Base-by-base conservation (phyloP, 2,797 vertebrate genomes). In the Lepidocolaptes lacrymiger region DNA sequence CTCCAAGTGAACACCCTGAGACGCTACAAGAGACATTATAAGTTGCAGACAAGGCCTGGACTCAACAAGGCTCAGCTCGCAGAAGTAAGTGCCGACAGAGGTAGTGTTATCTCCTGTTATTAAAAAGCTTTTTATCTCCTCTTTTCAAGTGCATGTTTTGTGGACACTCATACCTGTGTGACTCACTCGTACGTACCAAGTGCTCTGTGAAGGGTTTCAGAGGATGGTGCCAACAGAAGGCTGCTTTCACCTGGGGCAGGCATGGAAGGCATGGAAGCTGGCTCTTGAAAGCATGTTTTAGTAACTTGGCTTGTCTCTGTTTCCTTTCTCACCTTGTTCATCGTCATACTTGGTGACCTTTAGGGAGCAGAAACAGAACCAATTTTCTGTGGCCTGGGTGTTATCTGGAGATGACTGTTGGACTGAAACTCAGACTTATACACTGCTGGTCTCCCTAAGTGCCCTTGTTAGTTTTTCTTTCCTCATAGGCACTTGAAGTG, bases 11-110 rank as follows among this genome's bases (percentile, higher is more conserved):
- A 99, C 97, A 99, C 99, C 9, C 94, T 99, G 91, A 98, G 99
- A 74, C 99, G 99, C 93, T 99, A 99, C 97, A 99, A 99, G 98
- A 98, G 99, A 95, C 99, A 99, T 98, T 99, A 99, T 97, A 99
- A 99, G 96, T 97, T 99, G 92, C 99, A 99, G 98, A 99, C 99
- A 73, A 98, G 99, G 78, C 99, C 99, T 7, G 99, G 99, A 82
- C 99, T 99, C 94, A 99, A 99, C 98, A 99, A 99, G 97, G 99
- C 99, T 87, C 99, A 99, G 96, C 98, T 99, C 92, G 99, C 99
- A 96, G 99, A 99, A 97, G 98, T 99, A 98, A 97, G 96, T 97
- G 69, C 86, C 2, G 1, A 76, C 54, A 76, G 36, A 30, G 2
- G n/a, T 46, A 23, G 12, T 67, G 3, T 49, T 39, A 23, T 56